Conservation (phyloP, 2,797 vertebrate species). For the Dicrostonyx torquatus region DNA sequence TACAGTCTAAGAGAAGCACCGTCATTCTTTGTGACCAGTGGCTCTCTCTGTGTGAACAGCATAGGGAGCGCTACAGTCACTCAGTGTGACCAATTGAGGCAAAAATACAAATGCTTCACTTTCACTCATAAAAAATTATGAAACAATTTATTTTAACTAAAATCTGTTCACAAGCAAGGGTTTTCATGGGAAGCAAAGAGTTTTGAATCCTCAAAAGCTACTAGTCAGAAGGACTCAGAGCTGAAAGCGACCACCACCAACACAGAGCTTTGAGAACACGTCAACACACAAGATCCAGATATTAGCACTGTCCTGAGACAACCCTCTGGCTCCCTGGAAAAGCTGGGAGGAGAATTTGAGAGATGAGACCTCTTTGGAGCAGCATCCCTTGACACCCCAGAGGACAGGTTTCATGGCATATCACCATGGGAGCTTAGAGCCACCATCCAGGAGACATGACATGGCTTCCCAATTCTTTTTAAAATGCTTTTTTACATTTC, state of each 20-base stretch:
- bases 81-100: background rate
- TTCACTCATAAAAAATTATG: background rate
- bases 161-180: background rate
- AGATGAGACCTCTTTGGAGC: background rate
- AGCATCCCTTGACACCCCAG: too few species aligned
- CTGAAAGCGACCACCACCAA: background rate
- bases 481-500: background rate
- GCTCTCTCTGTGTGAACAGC: background rate
- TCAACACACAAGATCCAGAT: background rate
- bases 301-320: too few species aligned
- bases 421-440: background rate
- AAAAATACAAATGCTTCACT: background rate
- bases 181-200: background rate
- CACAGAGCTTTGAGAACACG: background rate
- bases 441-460: background rate
- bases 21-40: too few species aligned
- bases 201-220: background rate
- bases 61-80: background rate
- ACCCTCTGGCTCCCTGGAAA: background rate
- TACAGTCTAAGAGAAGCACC: background rate
- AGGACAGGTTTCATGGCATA: background rate
- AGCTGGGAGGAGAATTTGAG: background rate
- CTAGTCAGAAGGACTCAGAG: background rate
- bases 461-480: background rate
- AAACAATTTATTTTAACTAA: background rate